A percentile compares a stretch with the other conserved stretches of the same genome.
phyloP scores from a whole-genome alignment of 2,888 invertebrate genomes.

The Glaucopsyche alexis region DNA sequence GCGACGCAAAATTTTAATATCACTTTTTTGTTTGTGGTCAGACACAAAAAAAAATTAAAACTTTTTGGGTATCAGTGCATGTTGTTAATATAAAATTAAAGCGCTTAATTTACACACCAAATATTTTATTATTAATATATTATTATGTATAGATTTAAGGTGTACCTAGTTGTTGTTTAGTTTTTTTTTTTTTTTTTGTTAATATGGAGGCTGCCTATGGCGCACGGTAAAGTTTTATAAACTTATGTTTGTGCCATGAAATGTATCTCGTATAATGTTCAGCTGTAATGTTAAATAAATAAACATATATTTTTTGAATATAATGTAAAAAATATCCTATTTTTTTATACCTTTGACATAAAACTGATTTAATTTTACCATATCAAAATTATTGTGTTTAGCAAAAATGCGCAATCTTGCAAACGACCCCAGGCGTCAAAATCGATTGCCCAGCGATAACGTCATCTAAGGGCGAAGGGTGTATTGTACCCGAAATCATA shows the following conservation, averaged over 20 bases:
- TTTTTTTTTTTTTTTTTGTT: too few relatives aligned
- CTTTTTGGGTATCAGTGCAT: background rate
- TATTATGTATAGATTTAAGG: too few relatives aligned
- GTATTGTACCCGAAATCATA: background rate
- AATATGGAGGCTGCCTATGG: too few relatives aligned
- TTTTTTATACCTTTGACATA: background rate
- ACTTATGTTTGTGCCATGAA: too few relatives aligned
- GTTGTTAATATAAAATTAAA: background rate
- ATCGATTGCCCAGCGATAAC: conserved; percentile 9
- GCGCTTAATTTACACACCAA: too few relatives aligned
- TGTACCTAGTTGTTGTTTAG: too few relatives aligned
- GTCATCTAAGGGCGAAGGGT: conserved; percentile 1
- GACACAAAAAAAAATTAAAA: background rate
- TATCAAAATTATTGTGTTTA: background rate
- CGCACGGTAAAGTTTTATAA: too few relatives aligned
- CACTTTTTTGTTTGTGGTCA: conserved; percentile 6
- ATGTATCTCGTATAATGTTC: too few relatives aligned
- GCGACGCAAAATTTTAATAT: conserved; percentile 13
- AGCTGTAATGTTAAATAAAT: too few relatives aligned
- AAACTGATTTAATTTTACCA: background rate
- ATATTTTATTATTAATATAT: too few relatives aligned
- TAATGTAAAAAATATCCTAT: too few relatives aligned
- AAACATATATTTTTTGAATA: too few relatives aligned
- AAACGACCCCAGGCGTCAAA: background rate
- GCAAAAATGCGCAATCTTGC: background rate